Conservation (phyloP, 2,888 invertebrate species). For the Dolichopus griseipennis region DNA sequence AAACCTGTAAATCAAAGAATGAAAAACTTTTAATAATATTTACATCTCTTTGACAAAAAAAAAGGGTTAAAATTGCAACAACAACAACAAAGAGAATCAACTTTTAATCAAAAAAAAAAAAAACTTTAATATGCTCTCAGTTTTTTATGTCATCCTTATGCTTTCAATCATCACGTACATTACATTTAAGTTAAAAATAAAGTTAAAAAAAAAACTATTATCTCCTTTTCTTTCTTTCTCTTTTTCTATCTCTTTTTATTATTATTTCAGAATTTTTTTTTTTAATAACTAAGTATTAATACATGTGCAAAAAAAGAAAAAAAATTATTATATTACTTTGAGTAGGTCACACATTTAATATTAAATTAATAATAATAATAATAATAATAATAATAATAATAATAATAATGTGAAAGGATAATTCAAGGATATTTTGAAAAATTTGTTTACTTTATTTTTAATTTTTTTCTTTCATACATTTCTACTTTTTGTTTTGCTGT, state of each 20-base stretch:
- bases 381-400: too few relatives aligned
- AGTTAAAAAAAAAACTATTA: too few relatives aligned
- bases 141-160: not conserved
- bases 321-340: not conserved
- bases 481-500: too few relatives aligned
- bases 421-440: not conserved
- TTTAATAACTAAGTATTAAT: not conserved
- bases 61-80: not conserved
- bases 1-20: too few relatives aligned
- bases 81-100: too few relatives aligned
- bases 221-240: too few relatives aligned
- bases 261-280: not conserved
- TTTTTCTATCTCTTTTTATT: too few relatives aligned
- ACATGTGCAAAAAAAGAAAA: not conserved
- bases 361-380: not conserved
- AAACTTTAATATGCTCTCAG: too few relatives aligned
- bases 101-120: not conserved
- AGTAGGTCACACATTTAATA: not conserved
- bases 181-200: not conserved
- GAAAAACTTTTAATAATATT: too few relatives aligned
- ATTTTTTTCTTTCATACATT: too few relatives aligned
- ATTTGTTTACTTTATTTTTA: too few relatives aligned
- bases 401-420: not conserved
- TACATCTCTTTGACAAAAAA: too few relatives aligned
- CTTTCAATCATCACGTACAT: slow-evolving; percentile 1